Evolutionary conservation across 2,797 vertebrate genomes (phyloP), one percentile per base, ranked within the genome.

Genomic region (Eutrigla gurnardus): DNA sequence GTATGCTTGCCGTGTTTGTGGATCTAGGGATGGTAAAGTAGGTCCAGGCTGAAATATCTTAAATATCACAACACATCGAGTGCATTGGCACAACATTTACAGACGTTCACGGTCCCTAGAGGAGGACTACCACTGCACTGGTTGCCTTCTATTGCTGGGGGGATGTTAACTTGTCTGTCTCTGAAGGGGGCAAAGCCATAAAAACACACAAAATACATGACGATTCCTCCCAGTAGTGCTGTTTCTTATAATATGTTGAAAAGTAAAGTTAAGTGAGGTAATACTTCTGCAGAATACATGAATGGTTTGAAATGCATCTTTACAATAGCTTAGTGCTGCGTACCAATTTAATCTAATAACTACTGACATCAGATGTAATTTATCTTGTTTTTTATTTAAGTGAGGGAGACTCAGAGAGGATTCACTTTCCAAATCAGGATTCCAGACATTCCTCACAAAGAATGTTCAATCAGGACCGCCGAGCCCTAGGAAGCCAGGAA

Each of bases 371-470:
- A 65, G n/a, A 58, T 86, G 46, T 61, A 61, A 53, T 57, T 15
- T 50, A 70, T 55, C 10, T 50, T 46, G 32, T 63, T 76, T 60
- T 84, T 77, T 73, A 37, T 74, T 68, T 55, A 70, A 73, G 73
- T 46, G 33, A 72, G 47, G 49, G n/a, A 25, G 47, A 82, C 62
- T 49, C 46, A 0, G 54, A 54, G 73, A 74, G 76, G 77, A 88
- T 88, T 83, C 67, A 11, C 61, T 83, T 85, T 87, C 83, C 50
- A 78, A 85, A 88, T 88, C 81, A 52, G 87, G 70, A 93, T 95
- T 94, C 91, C 88, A 86, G 83, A 87, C 92, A 95, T 95, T 95
- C 91, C 87, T 84, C 65, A 75, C 76, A 59, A 88, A 90, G 90
- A 94, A 92, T 93, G 89, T 92, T 88, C 86, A 81, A 70, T 86